Conservation (phyloP, 2,113 vertebrate species). For the Phycodurus eques region DNA sequence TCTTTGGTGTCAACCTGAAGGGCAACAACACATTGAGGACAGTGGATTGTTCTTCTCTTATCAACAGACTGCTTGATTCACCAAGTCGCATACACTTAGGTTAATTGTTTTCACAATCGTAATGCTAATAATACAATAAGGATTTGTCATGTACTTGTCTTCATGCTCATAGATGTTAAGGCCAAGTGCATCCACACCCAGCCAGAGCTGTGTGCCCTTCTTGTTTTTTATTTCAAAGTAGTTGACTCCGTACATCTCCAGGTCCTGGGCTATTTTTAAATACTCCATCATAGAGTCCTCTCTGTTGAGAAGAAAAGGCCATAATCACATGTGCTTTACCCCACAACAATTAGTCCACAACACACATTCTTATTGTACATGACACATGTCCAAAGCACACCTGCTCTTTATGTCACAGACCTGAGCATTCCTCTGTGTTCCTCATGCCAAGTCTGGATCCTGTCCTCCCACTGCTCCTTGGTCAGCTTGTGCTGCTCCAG, state of each 20-base stretch:
- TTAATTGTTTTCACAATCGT: background rate
- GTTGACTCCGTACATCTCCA: slow-evolving; percentile 98
- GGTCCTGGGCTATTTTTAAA: slow-evolving; percentile 94
- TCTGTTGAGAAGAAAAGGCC: slow-evolving; percentile 59
- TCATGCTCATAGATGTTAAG: slow-evolving; percentile 97
- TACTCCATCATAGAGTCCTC: slow-evolving; percentile 99
- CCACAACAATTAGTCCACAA: background rate
- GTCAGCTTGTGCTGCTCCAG: slow-evolving; percentile 97
- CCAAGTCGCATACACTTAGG: no score
- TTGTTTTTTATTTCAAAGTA: slow-evolving; percentile 99
- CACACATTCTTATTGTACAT: background rate
- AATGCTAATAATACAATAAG: background rate
- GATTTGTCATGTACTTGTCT: slow-evolving; percentile 85
- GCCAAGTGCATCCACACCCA: slow-evolving; percentile 93
- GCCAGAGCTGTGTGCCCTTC: slow-evolving; percentile 95
- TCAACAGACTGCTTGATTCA: background rate
- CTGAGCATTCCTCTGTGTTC: slow-evolving; percentile 95
- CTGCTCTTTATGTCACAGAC: slow-evolving; percentile 55
- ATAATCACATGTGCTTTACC: background rate
- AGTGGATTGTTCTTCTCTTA: background rate
- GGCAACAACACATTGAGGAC: background rate
- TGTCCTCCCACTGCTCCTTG: slow-evolving; percentile 98
- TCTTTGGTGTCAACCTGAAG: slow-evolving; percentile 91
- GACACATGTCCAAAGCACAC: slow-evolving; percentile 21
- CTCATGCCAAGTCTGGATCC: slow-evolving; percentile 98